Base-by-base conservation (phyloP, 2,888 invertebrate genomes). In the Monoplex corrugatus region DNA sequence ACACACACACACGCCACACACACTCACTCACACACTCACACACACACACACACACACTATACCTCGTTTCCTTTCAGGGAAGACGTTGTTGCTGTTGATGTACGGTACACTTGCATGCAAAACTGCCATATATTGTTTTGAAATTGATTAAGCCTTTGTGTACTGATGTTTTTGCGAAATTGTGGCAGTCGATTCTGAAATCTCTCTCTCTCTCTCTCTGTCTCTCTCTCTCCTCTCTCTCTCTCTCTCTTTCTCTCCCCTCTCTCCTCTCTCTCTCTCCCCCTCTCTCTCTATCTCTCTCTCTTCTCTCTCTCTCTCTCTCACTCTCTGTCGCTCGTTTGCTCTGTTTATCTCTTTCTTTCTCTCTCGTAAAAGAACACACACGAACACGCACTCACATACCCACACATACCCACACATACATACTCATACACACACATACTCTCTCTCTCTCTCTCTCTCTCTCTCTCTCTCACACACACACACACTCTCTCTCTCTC, bases 401-500 rank as follows among this genome's bases (percentile, higher is more conserved):
- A 72, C 32, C 28, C 72, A 72, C 72, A 57, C 28, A 10, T 57
- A 10, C 28, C 6, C 10, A 57, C 57, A 28, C 57, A 5, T 57
- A 2, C 2, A 57, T 57, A 57, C n/a, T n/a, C n/a, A n/a, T 57
- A 57, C 28, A 28, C 10, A 57, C 2, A 28, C 57, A 5, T 57
- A 28, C 2, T 23, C 2, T 57, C 19, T 19, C 8, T 50, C 10
- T 13, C 50, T 19, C n/a, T 2, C 32, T 13, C 32, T 2, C 43
- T 1, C n/a, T 0, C n/a, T 19, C 40, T 16, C 80, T 8, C 40
- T 28, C 40, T n/a, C 82, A 45, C 45, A 82, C 82, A 82, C 80
- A 82, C 82, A 45, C 82, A 82, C 82, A 82, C 82, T 32, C 82
- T 45, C 82, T 32, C 82, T 45, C 82, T 32, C 82, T 45, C 82